Conservation (phyloP, 2,797 vertebrate genomes). For the Scleropages formosus region DNA sequence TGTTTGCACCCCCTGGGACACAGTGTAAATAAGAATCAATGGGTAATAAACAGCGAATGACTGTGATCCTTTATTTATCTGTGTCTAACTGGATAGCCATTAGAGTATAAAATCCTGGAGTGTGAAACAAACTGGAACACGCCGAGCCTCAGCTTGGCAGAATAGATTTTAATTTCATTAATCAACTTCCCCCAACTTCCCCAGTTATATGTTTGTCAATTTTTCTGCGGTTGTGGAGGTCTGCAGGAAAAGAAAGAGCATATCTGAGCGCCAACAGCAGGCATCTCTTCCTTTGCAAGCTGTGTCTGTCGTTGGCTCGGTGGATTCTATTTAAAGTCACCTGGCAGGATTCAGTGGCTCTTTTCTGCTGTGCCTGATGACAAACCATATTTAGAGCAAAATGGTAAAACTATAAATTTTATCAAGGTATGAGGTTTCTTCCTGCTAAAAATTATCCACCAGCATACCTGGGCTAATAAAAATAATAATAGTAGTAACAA, state of each 20-base stretch:
- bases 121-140: conserved; percentile 68
- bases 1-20: conserved; percentile 30
- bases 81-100: conserved; percentile 68
- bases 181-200: conserved; percentile 58
- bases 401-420: no score
- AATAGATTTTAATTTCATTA: conserved; percentile 67
- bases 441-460: neutral
- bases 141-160: conserved; percentile 58
- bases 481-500: no score
- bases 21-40: conserved; percentile 50
- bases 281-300: conserved; percentile 56
- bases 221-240: conserved; percentile 65
- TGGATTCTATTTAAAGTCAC: conserved; percentile 63
- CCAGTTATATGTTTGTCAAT: conserved; percentile 27
- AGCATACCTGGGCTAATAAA: no score
- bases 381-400: neutral
- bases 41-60: conserved; percentile 59
- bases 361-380: conserved; percentile 23
- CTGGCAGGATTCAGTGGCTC: conserved; percentile 60
- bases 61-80: conserved; percentile 60
- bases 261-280: conserved; percentile 61
- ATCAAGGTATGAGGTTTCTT: neutral
- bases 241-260: conserved; percentile 63
- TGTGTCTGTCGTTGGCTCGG: conserved; percentile 64
- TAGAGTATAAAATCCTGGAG: conserved; percentile 65